Evolutionary conservation across 1,140 invertebrate species (phyloP), one percentile per base, ranked within the genome.

Genomic region (Trachymyrmex septentrionalis): DNA sequence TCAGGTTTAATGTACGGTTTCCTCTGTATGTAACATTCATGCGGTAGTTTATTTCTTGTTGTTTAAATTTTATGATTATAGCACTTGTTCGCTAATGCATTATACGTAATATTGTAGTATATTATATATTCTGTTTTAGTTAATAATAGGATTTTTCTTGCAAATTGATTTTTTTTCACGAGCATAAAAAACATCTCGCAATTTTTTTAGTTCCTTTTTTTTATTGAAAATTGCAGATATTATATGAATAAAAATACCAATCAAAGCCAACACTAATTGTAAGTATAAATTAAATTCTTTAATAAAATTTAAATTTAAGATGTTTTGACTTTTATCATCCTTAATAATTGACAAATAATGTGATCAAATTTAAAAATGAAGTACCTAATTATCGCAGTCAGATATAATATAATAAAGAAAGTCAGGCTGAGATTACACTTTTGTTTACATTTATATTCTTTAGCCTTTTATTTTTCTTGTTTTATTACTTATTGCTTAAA

Each of bases 1-100:
- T 81, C 16, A 59, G 30, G 16, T 81, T 81, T 71, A 59, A 44
- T 38, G 4, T 48, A 19, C 10, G 34, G 5, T 57, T 69, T 57
- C 6, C 14, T 64, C 16, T 44, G 3, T 16, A 55, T 57, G n/a
- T n/a, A 21, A 27, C 6, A 3, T 59, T 16, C n/a, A 34, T 21
- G 2, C 7, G n/a, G 0, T 69, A 0, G 14, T 55, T 57, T 27
- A 53, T 10, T 53, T 67, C 48, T 10, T 53, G 14, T 38, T 71
- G 57, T 48, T 59, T 30, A 3, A 44, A 27, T 1, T 71, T 81
- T 81, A 53, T 10, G 19, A 38, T 81, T 38, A 19, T 34, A 24
- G 12, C 30, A 34, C 1, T 75, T 59, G 2, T 53, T 57, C 27
- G 9, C 3, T 38, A 57, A 21, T 67, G 66, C 66, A 21, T 44